Base-by-base conservation (phyloP, 2,888 invertebrate genomes). In the Drosophila demipolita region DNA sequence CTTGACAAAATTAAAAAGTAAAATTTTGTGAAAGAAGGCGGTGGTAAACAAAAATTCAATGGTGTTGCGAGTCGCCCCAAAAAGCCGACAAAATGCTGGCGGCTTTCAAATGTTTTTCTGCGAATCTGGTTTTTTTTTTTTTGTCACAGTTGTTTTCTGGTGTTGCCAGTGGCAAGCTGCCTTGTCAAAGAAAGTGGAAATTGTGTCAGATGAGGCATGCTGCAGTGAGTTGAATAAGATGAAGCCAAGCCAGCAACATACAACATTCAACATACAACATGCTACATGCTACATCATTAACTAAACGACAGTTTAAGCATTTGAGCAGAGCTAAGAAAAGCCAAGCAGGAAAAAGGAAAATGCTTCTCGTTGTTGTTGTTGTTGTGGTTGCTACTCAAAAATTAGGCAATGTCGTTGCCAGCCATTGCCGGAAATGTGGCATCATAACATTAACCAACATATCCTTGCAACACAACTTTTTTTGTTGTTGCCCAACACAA, bases 371-470 rank as follows among this genome's bases (percentile, higher is more conserved):
- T 36, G 57, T 62, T 32, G 38, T 32, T 40, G 54, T 70, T 40
- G 61, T 42, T 38, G 52, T 55, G 42, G 49, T 66, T 68, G 80
- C 73, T 73, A 63, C 54, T 78, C 79, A 74, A 71, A 78, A 78
- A 79, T 78, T 67, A 79, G 78, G 74, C 78, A 74, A 78, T 58
- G 52, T 58, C 50, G 57, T 52, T 29, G 29, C 29, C 52, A 33
- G 50, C 20, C 60, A 33, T 59, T 59, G 70, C 20, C 70, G 85
- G 88, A 87, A 90, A 89, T 89, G 87, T 75, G 88, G 74, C 89
- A 89, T 59, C 87, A 87, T 87, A 87, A 89, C 88, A 89, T 90
- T 89, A 87, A 90, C 85, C 82, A 87, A 87, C 90, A 90, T 90
- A 89, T 87, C 88, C 90, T 87, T 75, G 82, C 58, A 32, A 60